Base-by-base conservation (phyloP, 2,113 vertebrate species). In the Notarius quadriscutis region DNA sequence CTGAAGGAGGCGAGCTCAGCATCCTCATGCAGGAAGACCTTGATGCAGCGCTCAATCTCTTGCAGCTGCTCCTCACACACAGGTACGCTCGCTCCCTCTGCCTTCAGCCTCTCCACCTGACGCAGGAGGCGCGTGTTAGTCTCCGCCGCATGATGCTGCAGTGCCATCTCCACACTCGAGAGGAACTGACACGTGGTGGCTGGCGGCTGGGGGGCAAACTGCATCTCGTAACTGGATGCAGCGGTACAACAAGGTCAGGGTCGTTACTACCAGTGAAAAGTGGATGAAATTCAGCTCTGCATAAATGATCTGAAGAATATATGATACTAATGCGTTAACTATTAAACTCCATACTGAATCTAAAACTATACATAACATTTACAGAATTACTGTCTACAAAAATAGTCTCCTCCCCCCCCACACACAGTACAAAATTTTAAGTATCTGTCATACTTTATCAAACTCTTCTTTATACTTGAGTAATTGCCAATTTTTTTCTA, bases 41-140 rank as follows among this genome's bases (percentile, higher is more conserved):
- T 96, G 53, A 99, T 99, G 92, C 98, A 99, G 87, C 96, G 97
- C 83, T 99, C 97, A 5, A 99, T 99, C 95, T 99, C 98, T 91
- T 99, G 97, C 86, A 99, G 91, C 93, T 99, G 98, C 88, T 99
- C 98, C 92, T 99, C 97, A 51, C 98, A 99, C 41, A 96, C 96
- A 0, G 95, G 94, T 0, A 96, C 95, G 0, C 96, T 97, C 6
- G 97, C 97, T 0, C 97, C 97, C 93, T 99, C 98, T 2, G 97
- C 96, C 90, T 99, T 99, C 63, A 99, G 93, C 0, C 98, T 95
- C 79, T 99, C 98, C 57, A 97, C 96, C 87, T 99, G 98, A 87
- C 96, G 93, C 90, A 99, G 92, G 0, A 99, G 95, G 0, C 96
- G 92, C 72, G 91, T 96, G 48, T 99, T 99, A 20, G 96, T 96